A percentile compares a stretch with the other conserved stretches of the same genome.
Evolutionary conservation across 2,113 vertebrate genomes (phyloP).

Genomic region (Coreoperca whiteheadi): DNA sequence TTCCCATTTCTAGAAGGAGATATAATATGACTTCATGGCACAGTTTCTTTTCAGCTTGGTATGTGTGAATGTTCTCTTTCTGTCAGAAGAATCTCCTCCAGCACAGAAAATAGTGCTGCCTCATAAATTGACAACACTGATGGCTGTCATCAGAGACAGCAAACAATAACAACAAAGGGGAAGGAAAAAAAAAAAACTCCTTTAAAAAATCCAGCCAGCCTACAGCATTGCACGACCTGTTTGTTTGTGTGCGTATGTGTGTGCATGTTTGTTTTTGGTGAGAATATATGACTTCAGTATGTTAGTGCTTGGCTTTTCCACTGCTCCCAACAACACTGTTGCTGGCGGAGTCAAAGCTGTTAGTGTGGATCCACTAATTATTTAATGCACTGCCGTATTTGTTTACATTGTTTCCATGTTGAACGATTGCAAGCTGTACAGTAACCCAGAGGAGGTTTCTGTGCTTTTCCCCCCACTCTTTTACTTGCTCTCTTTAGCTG

Average conservation of each 20-base stretch:
- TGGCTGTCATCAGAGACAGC: conserved; percentile 44
- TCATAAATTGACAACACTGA: conserved; percentile 62
- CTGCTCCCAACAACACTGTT: conserved; percentile 51
- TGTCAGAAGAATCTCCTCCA: conserved; percentile 45
- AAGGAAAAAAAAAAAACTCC: conserved; percentile 26
- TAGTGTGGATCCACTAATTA: conserved; percentile 75
- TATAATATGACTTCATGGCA: conserved; percentile 42
- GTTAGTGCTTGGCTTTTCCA: conserved; percentile 43
- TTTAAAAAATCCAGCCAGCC: conserved; percentile 64
- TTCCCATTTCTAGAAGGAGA: conserved; percentile 47
- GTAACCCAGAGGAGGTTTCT: conserved; percentile 30
- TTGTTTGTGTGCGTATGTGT: conserved; percentile 38
- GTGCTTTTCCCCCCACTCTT: conserved; percentile 1
- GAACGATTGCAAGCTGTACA: conserved; percentile 43
- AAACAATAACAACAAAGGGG: conserved; percentile 41
- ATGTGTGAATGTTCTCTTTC: conserved; percentile 22
- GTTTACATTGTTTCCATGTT: conserved; percentile 67
- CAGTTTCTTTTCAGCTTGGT: conserved; percentile 29
- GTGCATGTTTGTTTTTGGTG: conserved; percentile 28
- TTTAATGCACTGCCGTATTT: conserved; percentile 76
- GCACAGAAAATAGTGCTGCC: conserved; percentile 35
- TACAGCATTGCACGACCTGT: conserved; percentile 20
- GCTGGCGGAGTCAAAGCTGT: conserved; percentile 68
- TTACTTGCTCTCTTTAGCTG: not conserved
- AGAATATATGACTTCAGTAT: conserved; percentile 61